These are phyloP conservation scores for Bathynomus jamesi DNA, from an alignment of 1,140 invertebrate genomes.

Conservation along the genomic window DNA sequence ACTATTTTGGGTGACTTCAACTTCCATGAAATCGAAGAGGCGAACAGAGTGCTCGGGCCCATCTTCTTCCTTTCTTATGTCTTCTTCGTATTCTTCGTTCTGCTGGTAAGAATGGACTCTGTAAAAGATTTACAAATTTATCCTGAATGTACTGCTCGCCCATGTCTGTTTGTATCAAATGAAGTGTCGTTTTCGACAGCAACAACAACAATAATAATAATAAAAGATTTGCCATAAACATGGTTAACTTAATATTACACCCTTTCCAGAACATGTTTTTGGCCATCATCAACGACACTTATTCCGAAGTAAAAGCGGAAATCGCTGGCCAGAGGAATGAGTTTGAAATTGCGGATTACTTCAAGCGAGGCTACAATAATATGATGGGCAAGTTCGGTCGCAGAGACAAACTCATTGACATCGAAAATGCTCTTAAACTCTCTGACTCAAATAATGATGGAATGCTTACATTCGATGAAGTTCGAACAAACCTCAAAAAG, in stretches of 20 bases:
- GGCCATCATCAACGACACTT: slow-evolving; percentile 74
- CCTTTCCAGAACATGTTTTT: slow-evolving; percentile 66
- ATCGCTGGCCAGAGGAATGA: slow-evolving; percentile 56
- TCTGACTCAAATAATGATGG: slow-evolving; percentile 49
- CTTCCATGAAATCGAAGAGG: slow-evolving; percentile 60
- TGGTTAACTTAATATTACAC: neutral
- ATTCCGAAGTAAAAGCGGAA: slow-evolving; percentile 62
- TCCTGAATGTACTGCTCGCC: too few relatives aligned
- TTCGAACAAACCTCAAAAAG: slow-evolving; percentile 47
- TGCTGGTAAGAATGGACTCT: slow-evolving; percentile 50
- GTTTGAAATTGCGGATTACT: slow-evolving; percentile 57
- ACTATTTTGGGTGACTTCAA: slow-evolving; percentile 74
- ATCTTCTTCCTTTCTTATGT: slow-evolving; percentile 70
- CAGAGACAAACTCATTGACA: slow-evolving; percentile 51
- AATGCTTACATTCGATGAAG: slow-evolving; percentile 46
- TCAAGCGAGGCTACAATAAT: slow-evolving; percentile 51
- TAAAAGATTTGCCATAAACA: slow-evolving; percentile 42
- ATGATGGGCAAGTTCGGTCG: slow-evolving; percentile 50
- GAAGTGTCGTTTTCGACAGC: neutral
- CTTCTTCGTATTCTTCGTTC: slow-evolving; percentile 71
- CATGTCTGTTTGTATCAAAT: too few relatives aligned
- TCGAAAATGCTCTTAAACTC: slow-evolving; percentile 50
- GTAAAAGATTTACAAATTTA: neutral
- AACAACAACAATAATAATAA: slow-evolving; percentile 40
- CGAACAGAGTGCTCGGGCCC: slow-evolving; percentile 65